Conservation (phyloP, 2,113 vertebrate genomes). For the Pipa parva region DNA sequence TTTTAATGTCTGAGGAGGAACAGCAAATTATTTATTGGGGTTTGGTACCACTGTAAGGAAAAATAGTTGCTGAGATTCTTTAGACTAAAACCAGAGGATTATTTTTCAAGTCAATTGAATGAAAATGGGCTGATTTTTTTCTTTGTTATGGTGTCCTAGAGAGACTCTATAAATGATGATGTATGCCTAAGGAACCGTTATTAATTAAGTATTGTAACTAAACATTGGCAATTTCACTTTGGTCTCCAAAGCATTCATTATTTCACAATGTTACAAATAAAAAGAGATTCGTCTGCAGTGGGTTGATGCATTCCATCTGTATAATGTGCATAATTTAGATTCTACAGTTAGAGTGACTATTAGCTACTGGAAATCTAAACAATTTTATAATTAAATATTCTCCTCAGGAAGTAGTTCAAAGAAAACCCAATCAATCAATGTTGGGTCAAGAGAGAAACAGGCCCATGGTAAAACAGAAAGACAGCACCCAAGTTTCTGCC, state of each 20-base stretch:
- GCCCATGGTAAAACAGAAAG: too few relatives aligned
- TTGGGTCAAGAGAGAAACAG: too few relatives aligned
- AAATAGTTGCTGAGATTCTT: not conserved
- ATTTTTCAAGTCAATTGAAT: not conserved
- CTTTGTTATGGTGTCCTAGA: not conserved
- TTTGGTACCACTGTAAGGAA: not conserved
- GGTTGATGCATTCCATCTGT: too few relatives aligned
- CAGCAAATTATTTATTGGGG: not conserved
- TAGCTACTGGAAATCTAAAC: too few relatives aligned
- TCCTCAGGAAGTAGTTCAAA: too few relatives aligned
- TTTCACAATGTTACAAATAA: not conserved
- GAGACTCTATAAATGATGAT: not conserved
- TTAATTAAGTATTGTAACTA: not conserved
- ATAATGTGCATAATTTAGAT: too few relatives aligned
- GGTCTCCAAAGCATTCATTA: not conserved
- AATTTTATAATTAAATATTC: too few relatives aligned
- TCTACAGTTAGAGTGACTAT: too few relatives aligned
- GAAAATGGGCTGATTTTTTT: not conserved
- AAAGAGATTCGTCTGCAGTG: too few relatives aligned
- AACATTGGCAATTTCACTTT: not conserved
- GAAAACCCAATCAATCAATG: too few relatives aligned
- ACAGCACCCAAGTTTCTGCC: too few relatives aligned
- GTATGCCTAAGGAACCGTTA: not conserved
- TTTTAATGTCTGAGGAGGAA: not conserved
- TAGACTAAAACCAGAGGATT: too few relatives aligned